Base-by-base conservation (phyloP, 2,797 vertebrate species). In the Melanotaenia pygmaea region DNA sequence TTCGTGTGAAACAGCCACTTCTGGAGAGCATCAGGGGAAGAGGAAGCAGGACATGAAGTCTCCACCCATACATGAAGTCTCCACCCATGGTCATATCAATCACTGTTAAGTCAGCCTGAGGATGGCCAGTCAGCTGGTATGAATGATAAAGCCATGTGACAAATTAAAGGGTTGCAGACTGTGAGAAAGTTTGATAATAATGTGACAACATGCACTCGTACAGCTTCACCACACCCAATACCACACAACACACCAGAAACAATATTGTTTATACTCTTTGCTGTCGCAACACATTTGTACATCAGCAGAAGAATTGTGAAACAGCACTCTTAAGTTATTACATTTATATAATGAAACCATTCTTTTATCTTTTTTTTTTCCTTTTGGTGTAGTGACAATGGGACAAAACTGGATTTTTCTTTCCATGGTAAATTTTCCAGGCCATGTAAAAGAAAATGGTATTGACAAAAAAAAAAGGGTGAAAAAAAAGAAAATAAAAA, bases 401-500 rank as follows among this genome's bases (percentile, higher is more conserved):
- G 64, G 62, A 66, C 53, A 62, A 69, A 80, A 73, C 6, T 63
- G 77, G 37, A 74, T 11, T n/a, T n/a, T n/a, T n/a, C n/a, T 89
- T 89, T 88, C 85, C 88, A 72, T 58, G 63, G 75, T 70, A 64
- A 76, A 51, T 50, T 71, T 78, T 64, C 74, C 62, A 72, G 60
- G 72, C 77, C 64, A 80, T 88, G 89, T 80, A 87, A 90, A 78
- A 86, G 69, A 89, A 87, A 78, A 82, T 82, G 16, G 24, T 56
- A 34, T 38, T 79, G 74, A 78, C 69, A 2, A 35, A 75, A 79
- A 76, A 24, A 93, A 90, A 76, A 89, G 79, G 87, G 79, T 81
- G 75, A 72, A 87, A 88, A 1, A 35, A 75, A 78, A 76, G 81
- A 50, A 22, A 93, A 91, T 75, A 89, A 20, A 81, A 81, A 85